Evolutionary conservation across 1,140 invertebrate species (phyloP), one percentile per base, ranked within the genome.

Genomic region (Sitophilus oryzae): DNA sequence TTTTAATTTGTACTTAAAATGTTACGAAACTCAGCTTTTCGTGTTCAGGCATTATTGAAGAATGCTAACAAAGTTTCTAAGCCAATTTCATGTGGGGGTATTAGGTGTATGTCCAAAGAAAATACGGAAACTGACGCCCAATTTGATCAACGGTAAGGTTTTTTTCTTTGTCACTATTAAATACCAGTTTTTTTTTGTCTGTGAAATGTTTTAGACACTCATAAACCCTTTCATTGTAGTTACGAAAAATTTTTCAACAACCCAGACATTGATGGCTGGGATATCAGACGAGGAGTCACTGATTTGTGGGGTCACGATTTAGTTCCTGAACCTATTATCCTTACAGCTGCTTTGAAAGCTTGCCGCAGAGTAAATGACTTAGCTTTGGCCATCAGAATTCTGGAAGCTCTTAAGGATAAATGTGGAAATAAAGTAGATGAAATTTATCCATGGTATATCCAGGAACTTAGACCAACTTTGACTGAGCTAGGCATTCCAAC

Each of bases 181-280:
- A 40, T 14, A 9, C 19, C 41, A 18, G 19, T 21, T 19, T 43
- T 23, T 19, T 25, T 11, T n/a, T 10, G 1, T 14, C 1, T 34
- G 15, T 22, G 6, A 16, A 5, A 6, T 3, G 11, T 22, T 30
- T 34, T 0, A 16, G 10, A 11, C 2, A 15, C 5, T 15, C n/a
- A 4, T 1, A 43, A 22, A 21, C 16, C 10, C 25, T 23, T 10
- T 35, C 2, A 9, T 47, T 43, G 42, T 18, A 68, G 89, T 67
- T 95, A 89, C 72, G 84, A 88, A 71, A 79, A 82, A 18, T 97
- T 84, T 73, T 94, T 98, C 76, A 90, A 83, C 70, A 81, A 90
- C 40, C 78, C 81, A 38, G 89, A 97, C 62, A 93, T 98, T 70
- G 96, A 98, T 76, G 86, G 86, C 30, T 99, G 96, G 96, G 93